Evolutionary conservation across 2,113 vertebrate genomes (phyloP), one percentile per base, ranked within the genome.

Genomic region (Trematomus loennbergii): DNA sequence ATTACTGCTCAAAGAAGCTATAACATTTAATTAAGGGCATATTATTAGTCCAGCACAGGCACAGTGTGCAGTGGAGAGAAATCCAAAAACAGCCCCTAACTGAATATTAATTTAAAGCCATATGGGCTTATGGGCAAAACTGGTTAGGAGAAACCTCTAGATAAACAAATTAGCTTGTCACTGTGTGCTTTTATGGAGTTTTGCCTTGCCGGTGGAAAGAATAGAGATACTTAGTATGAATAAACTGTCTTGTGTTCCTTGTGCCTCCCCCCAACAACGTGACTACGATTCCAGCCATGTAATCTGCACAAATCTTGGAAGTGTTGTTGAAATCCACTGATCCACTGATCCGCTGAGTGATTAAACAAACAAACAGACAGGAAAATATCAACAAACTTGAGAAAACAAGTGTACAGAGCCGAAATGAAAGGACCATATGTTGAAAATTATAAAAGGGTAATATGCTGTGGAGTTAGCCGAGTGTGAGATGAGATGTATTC

Each of bases 11-110:
- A 88, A 72, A 88, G 87, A 90, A 87, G 90, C 88, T 91, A 88
- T 90, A 91, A 93, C 87, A 92, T 94, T 93, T 93, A 92, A 93
- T 94, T 90, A 92, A 84, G 79, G 88, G 72, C 86, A 90, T 83
- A 76, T 88, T 92, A 93, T 90, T 90, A 92, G 85, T 83, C 75
- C 79, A 84, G 78, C 83, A 81, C 79, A 76, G 83, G 79, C 90
- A 72, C 72, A 87, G 68, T 74, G 89, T 82, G 86, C 63, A 78
- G 75, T 46, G 13, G 74, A 77, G 72, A 90, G 82, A 83, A 88
- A 84, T 88, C 83, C 79, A 80, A 64, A 86, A 92, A 89, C 82
- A 84, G 79, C 88, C 86, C 72, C 89, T 76, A 89, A 92, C 89
- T 66, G 70, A 83, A 91, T 84, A 87, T 86, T 89, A 87, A 91